Base-by-base conservation (phyloP, 2,797 vertebrate species). In the Paguma larvata region DNA sequence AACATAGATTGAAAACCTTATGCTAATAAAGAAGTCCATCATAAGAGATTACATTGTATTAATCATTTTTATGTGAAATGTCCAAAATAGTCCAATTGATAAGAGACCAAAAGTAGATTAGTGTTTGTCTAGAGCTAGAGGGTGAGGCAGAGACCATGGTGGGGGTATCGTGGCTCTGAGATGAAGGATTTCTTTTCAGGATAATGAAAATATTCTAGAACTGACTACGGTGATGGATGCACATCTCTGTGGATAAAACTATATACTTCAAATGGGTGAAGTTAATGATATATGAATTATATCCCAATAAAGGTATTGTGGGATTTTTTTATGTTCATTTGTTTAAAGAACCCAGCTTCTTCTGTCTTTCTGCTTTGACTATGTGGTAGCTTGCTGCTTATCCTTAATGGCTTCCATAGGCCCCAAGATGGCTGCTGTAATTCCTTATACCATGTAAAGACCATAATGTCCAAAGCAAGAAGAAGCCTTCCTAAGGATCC, bases 191-290 rank as follows among this genome's bases (percentile, higher is more conserved):
- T 83, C 5, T 65, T 89, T 51, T 75, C 63, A 41, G 67, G 10
- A 11, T 85, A 67, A 75, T 67, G 83, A 78, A 95, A 93, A 48
- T 78, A n/a, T 65, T 75, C 48, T 86, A 53, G 70, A 90, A 87
- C 63, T 62, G 70, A 84, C 48, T 87, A 32, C 86, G 18, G 21
- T 82, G 41, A 83, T 90, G 5, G 32, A 59, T 51, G 25, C 1
- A 59, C 48, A 63, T 56, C 23, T 92, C 51, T 48, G 9, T 85
- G 68, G 68, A 59, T 65, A 67, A 67, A 62, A 62, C 48, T 85
- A n/a, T 62, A 32, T 12, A 59, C 41, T 96, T 44, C 77, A 62
- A 83, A 51, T 77, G 68, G 30, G 23, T 77, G 25, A 70, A 83
- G 77, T 53, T 93, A 62, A 75, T 86, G 41, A 16, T 86, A 41